Evolutionary conservation across 1,140 invertebrate species (phyloP).

Genomic region (Cyclina sinensis): DNA sequence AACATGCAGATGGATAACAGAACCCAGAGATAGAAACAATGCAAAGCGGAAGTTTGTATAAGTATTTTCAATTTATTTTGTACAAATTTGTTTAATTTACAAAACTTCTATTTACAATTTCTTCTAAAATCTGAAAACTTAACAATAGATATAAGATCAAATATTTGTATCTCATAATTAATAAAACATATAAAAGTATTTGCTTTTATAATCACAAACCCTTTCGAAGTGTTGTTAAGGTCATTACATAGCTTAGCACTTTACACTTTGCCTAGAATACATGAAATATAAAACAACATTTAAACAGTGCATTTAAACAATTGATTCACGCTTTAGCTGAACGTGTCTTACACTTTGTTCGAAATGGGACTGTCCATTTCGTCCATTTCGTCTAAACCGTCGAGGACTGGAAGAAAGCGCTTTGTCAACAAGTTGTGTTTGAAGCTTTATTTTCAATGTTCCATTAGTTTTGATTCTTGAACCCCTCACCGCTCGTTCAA

Average conservation of each 20-base stretch:
- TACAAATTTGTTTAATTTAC: background rate
- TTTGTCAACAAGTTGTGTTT: background rate
- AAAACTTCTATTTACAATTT: background rate
- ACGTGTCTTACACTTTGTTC: background rate
- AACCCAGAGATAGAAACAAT: no score
- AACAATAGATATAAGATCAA: background rate
- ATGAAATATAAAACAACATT: no score
- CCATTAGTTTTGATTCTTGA: conserved; percentile 47
- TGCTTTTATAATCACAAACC: no score
- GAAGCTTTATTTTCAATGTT: conserved; percentile 9
- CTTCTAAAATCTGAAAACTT: background rate
- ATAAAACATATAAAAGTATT: no score
- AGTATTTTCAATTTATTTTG: background rate
- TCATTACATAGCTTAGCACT: no score
- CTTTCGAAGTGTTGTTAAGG: no score
- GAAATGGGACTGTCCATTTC: background rate
- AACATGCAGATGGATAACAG: no score
- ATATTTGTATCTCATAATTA: no score
- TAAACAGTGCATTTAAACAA: no score
- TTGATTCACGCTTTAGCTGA: background rate
- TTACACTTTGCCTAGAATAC: no score
- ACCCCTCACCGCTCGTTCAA: background rate
- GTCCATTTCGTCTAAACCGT: background rate
- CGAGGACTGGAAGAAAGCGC: background rate
- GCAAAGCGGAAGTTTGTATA: no score